phyloP scores from a whole-genome alignment of 2,797 vertebrate genomes.

The Numenius phaeopus region DNA sequence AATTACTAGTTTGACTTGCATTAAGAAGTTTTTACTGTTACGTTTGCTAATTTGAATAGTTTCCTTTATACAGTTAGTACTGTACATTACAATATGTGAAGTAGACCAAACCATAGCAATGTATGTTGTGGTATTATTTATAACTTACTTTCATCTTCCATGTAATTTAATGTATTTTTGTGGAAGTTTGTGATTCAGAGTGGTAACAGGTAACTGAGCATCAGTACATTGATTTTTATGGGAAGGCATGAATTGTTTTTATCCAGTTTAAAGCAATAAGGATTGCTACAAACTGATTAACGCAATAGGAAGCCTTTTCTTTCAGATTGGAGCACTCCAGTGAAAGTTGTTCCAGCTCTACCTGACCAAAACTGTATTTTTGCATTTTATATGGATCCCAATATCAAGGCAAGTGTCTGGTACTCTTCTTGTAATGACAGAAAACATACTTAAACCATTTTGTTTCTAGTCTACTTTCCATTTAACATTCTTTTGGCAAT shows the following conservation, averaged over 20 bases:
- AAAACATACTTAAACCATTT: not conserved
- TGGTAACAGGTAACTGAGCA: not conserved
- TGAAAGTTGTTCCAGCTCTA: conserved; percentile 34
- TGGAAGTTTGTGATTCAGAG: not conserved
- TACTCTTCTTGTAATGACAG: not conserved
- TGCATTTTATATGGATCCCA: conserved; percentile 32
- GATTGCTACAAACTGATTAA: not conserved
- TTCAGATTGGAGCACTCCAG: conserved; percentile 75
- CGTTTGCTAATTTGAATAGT: not conserved
- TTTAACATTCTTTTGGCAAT: not conserved
- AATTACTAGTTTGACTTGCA: not conserved
- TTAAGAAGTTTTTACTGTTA: not conserved
- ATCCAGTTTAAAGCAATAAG: not conserved
- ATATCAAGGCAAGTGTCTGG: conserved; percentile 58
- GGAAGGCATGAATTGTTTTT: not conserved
- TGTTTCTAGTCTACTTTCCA: not conserved
- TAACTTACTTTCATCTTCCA: not conserved
- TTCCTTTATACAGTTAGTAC: not conserved
- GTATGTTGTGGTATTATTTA: not conserved
- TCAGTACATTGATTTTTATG: not conserved
- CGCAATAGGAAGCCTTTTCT: not conserved
- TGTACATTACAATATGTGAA: not conserved
- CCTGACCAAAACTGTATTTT: not conserved
- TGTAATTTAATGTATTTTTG: not conserved
- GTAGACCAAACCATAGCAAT: not conserved